phyloP scores from a whole-genome alignment of 2,797 vertebrate genomes.

The Pangasius sanitwongsei region DNA sequence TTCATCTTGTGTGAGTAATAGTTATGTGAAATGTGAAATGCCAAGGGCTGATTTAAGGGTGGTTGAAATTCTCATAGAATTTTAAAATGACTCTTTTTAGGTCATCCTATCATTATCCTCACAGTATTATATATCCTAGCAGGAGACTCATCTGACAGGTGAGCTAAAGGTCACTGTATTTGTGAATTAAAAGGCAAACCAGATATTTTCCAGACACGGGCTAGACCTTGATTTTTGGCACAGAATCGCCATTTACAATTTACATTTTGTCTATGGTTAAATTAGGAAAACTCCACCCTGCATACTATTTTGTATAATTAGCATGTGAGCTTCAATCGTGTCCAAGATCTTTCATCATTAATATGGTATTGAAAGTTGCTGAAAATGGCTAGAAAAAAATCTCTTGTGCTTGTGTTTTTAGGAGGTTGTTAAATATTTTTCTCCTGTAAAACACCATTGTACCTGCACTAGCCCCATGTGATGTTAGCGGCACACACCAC shows the following conservation, averaged over 20 bases:
- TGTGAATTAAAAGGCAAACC: background rate
- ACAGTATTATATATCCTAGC: slow-evolving; percentile 8
- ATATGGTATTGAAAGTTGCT: background rate
- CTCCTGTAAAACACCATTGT: background rate
- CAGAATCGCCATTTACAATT: background rate
- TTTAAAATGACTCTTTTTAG: slow-evolving; percentile 15
- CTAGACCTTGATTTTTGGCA: background rate
- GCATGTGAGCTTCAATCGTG: background rate
- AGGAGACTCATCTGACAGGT: slow-evolving; percentile 17
- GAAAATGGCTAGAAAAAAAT: background rate
- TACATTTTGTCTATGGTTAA: background rate
- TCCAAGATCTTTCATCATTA: background rate
- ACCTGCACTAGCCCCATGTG: background rate
- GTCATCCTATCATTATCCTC: slow-evolving; percentile 22
- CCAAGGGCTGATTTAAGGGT: slow-evolving; percentile 18
- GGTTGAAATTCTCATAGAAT: background rate
- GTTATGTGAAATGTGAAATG: slow-evolving; percentile 20
- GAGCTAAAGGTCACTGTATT: slow-evolving; percentile 13
- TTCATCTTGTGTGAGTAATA: slow-evolving; percentile 23
- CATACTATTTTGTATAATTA: background rate
- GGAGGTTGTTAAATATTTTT: background rate
- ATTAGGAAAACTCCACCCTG: background rate
- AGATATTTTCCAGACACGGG: background rate
- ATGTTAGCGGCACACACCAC: background rate
- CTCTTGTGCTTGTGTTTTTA: background rate